Percentiles rank a stretch among this genome's conserved stretches.
These are phyloP conservation scores for Hippocampus barbouri DNA, from an alignment of 2,113 vertebrate species.

Conservation along the genomic window DNA sequence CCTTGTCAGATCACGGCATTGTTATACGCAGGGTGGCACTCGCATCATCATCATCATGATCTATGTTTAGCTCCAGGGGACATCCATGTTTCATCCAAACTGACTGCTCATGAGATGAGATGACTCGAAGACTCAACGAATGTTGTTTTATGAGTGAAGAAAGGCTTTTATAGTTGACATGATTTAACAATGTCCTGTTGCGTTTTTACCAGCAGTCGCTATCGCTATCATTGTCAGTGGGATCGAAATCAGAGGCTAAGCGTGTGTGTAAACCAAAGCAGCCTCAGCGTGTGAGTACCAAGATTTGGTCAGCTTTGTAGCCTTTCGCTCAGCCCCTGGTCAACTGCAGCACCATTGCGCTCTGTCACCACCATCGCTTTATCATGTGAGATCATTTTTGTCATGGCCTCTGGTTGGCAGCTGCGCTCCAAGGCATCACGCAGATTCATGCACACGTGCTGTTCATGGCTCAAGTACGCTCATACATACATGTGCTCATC, in stretches of 20 bases:
- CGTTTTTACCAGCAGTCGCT: slow-evolving; percentile 74
- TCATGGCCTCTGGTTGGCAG: slow-evolving; percentile 4
- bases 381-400: slow-evolving; percentile 23
- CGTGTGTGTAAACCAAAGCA: slow-evolving; percentile 73
- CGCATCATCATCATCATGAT: not conserved
- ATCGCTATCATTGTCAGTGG: slow-evolving; percentile 72
- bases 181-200: slow-evolving; percentile 63
- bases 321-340: slow-evolving; percentile 61
- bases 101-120: slow-evolving; percentile 9
- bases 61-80: not conserved
- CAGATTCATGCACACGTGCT: slow-evolving; percentile 42
- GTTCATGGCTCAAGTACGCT: slow-evolving; percentile 34
- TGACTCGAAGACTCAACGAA: not conserved
- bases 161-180: not conserved
- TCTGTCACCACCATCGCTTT: slow-evolving; percentile 53
- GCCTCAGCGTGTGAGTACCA: slow-evolving; percentile 77
- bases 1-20: not conserved
- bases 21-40: not conserved
- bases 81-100: slow-evolving; percentile 3
- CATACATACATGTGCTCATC: slow-evolving; percentile 40
- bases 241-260: slow-evolving; percentile 73
- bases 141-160: not conserved
- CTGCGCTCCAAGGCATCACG: slow-evolving; percentile 42
- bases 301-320: slow-evolving; percentile 48
- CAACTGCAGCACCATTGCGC: slow-evolving; percentile 50